Evolutionary conservation across 2,888 invertebrate genomes (phyloP).

Genomic region (Yponomeuta cagnagella): DNA sequence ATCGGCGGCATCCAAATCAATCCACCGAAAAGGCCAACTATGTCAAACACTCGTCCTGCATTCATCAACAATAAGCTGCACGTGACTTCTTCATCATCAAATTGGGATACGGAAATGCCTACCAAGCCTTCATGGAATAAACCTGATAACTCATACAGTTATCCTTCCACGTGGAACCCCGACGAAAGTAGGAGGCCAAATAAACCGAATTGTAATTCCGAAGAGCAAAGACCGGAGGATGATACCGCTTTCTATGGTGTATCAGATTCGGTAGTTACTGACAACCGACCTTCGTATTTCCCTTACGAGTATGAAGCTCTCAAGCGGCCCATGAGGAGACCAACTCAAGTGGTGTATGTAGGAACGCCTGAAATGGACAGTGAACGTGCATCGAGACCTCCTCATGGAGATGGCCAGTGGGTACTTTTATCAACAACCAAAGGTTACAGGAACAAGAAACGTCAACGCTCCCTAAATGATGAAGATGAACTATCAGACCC

Average conservation of each 20-base stretch:
- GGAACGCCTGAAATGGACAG: slow-evolving; percentile 54
- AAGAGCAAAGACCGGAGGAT: slow-evolving; percentile 42
- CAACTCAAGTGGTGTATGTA: slow-evolving; percentile 68
- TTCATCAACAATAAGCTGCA: slow-evolving; percentile 61
- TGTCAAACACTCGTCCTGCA: slow-evolving; percentile 42
- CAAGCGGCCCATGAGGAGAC: slow-evolving; percentile 56
- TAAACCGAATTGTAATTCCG: slow-evolving; percentile 60
- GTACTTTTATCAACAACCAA: slow-evolving; percentile 85
- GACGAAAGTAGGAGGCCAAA: slow-evolving; percentile 61
- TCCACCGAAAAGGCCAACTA: slow-evolving; percentile 46
- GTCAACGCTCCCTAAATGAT: slow-evolving; percentile 55
- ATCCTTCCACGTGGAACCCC: slow-evolving; percentile 53
- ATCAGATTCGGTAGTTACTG: slow-evolving; percentile 64
- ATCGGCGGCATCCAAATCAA: slow-evolving; percentile 43
- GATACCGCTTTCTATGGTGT: slow-evolving; percentile 56
- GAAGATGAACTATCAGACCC: slow-evolving; percentile 38
- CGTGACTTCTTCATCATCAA: slow-evolving; percentile 30
- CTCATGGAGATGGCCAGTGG: slow-evolving; percentile 85
- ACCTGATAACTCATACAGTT: slow-evolving; percentile 40
- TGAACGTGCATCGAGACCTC: slow-evolving; percentile 76
- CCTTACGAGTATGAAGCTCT: slow-evolving; percentile 66
- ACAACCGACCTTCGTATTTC: slow-evolving; percentile 64
- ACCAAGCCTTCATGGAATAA: slow-evolving; percentile 60
- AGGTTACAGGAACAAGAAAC: slow-evolving; percentile 79
- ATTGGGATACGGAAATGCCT: slow-evolving; percentile 57